A percentile compares a stretch with the other conserved stretches of the same genome.
phyloP scores from a whole-genome alignment of 2,797 vertebrate species.

The Myotis vivesi region DNA sequence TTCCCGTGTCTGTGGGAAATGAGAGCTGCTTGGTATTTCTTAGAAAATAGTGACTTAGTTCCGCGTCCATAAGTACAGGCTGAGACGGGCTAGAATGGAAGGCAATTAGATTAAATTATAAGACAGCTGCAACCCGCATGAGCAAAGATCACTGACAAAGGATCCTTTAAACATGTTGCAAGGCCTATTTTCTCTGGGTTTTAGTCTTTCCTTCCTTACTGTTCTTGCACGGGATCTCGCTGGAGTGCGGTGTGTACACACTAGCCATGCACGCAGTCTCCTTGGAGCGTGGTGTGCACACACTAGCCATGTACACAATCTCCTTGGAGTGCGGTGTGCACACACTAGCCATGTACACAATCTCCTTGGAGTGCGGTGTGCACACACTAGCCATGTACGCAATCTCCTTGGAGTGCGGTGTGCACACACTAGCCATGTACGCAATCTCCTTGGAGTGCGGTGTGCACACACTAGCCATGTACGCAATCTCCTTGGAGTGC shows the following conservation, averaged over 20 bases:
- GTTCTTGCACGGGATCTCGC: not conserved
- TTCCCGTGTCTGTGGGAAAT: not conserved
- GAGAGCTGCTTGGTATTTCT: not conserved
- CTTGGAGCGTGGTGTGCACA: too few relatives aligned
- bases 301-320: too few relatives aligned
- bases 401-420: too few relatives aligned
- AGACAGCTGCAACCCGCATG: not conserved
- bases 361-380: too few relatives aligned
- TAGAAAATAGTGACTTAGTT: constrained; percentile 4
- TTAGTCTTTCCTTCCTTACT: not conserved
- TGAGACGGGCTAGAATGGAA: not conserved
- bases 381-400: too few relatives aligned
- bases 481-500: accelerated
- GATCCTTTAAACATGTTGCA: not conserved
- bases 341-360: too few relatives aligned
- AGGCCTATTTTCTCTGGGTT: not conserved
- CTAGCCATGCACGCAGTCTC: too few relatives aligned
- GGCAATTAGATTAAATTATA: not conserved
- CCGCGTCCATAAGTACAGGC: not conserved
- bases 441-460: too few relatives aligned
- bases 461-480: too few relatives aligned
- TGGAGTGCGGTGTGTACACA: too few relatives aligned
- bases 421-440: too few relatives aligned
- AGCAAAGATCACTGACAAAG: not conserved
- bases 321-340: too few relatives aligned